These are phyloP conservation scores for Aleiodes testaceus DNA, from an alignment of 2,888 invertebrate species.

Conservation along the genomic window DNA sequence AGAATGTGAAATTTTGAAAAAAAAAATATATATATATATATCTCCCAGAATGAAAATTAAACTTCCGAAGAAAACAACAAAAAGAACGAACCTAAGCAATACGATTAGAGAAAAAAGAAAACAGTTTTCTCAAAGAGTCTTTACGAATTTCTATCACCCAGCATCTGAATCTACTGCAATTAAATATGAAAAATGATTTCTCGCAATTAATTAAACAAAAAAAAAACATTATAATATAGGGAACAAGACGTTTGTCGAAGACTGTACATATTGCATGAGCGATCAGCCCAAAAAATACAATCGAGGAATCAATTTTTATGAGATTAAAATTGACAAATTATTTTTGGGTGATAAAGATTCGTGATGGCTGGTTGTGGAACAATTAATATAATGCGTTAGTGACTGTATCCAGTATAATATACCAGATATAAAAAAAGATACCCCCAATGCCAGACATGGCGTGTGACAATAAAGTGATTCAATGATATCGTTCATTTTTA, in stretches of 20 bases:
- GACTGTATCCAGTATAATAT: conserved; percentile 71
- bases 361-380: conserved; percentile 56
- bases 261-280: conserved; percentile 54
- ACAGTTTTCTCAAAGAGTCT: conserved; percentile 49
- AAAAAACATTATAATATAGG: conserved; percentile 50
- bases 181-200: conserved; percentile 43
- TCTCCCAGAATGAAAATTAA: conserved; percentile 28
- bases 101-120: conserved; percentile 50
- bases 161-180: conserved; percentile 43
- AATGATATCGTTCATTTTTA: conserved; percentile 61
- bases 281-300: conserved; percentile 46
- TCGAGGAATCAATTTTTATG: conserved; percentile 50
- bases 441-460: conserved; percentile 71
- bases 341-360: conserved; percentile 41
- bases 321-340: conserved; percentile 43
- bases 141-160: conserved; percentile 50
- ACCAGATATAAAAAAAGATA: conserved; percentile 70
- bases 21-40: conserved; percentile 30
- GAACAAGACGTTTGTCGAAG: conserved; percentile 53
- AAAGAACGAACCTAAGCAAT: conserved; percentile 51
- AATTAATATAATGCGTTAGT: conserved; percentile 63
- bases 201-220: conserved; percentile 39
- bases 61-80: conserved; percentile 24
- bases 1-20: conserved; percentile 39
- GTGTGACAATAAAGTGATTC: conserved; percentile 73